phyloP scores from a whole-genome alignment of 1,140 invertebrate genomes.

The Halyomorpha halys region DNA sequence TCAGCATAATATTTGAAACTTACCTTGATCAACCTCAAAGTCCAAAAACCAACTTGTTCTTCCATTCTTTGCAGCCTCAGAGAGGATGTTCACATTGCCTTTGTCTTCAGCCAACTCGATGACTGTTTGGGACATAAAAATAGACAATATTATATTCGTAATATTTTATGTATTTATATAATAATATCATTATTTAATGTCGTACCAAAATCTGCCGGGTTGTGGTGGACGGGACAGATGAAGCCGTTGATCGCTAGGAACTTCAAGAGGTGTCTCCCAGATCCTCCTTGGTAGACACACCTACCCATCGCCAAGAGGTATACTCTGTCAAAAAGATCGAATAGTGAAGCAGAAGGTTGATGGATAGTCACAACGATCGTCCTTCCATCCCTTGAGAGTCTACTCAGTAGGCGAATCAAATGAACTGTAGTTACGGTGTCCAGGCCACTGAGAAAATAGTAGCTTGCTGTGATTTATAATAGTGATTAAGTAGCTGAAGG shows the following conservation, averaged over 20 bases:
- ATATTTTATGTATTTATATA: background rate
- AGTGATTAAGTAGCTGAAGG: no score
- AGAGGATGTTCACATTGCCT: conserved; percentile 30
- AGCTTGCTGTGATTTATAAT: no score
- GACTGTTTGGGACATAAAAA: conserved; percentile 1
- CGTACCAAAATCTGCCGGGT: conserved; percentile 73
- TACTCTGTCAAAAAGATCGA: conserved; percentile 64
- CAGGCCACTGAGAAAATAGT: conserved; percentile 48
- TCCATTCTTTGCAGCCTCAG: conserved; percentile 33
- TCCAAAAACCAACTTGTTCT: conserved; percentile 23
- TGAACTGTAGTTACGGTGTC: conserved; percentile 66
- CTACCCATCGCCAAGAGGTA: conserved; percentile 62
- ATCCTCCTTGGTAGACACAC: conserved; percentile 61
- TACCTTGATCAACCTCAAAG: no score
- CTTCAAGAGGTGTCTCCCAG: conserved; percentile 49
- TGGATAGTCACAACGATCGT: conserved; percentile 87
- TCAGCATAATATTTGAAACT: no score
- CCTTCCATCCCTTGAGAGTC: conserved; percentile 64
- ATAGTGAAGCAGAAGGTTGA: conserved; percentile 72
- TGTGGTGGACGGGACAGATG: conserved; percentile 63
- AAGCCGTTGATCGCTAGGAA: conserved; percentile 55
- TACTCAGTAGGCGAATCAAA: conserved; percentile 61
- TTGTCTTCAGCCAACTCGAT: conserved; percentile 24
- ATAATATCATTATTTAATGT: conserved; percentile 19
- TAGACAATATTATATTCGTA: background rate